Percentiles rank a stretch among this genome's conserved stretches.
phyloP scores from a whole-genome alignment of 2,888 invertebrate genomes.

The Toxonevra muliebris region DNA sequence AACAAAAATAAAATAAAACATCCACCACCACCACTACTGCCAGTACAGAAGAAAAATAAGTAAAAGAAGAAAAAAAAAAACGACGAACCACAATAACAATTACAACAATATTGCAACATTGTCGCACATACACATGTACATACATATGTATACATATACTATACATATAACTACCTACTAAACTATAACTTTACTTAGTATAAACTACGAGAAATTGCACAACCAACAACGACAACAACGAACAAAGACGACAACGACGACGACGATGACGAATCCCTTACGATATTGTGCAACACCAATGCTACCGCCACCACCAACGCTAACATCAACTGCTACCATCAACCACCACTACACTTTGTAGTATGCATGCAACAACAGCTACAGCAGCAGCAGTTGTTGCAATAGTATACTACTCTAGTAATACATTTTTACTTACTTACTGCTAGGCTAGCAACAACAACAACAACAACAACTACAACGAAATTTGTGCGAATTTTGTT shows the following conservation, averaged over 20 bases:
- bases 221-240: not conserved
- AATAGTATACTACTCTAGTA: too few species aligned
- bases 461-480: too few species aligned
- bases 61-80: not conserved
- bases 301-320: too few species aligned
- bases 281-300: not conserved
- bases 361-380: too few species aligned
- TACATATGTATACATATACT: not conserved
- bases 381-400: too few species aligned
- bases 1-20: not conserved
- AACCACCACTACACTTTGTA: too few species aligned
- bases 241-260: not conserved
- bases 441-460: too few species aligned
- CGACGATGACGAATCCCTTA: not conserved
- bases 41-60: not conserved
- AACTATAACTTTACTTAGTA: too few species aligned
- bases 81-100: not conserved
- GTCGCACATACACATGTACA: not conserved
- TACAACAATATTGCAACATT: slow-evolving; percentile 7
- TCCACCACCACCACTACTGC: not conserved
- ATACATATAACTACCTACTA: not conserved
- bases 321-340: too few species aligned
- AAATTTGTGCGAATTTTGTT: too few species aligned
- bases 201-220: not conserved
- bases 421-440: too few species aligned